These are phyloP conservation scores for Microcaecilia unicolor DNA, from an alignment of 2,797 vertebrate genomes.

Conservation along the genomic window DNA sequence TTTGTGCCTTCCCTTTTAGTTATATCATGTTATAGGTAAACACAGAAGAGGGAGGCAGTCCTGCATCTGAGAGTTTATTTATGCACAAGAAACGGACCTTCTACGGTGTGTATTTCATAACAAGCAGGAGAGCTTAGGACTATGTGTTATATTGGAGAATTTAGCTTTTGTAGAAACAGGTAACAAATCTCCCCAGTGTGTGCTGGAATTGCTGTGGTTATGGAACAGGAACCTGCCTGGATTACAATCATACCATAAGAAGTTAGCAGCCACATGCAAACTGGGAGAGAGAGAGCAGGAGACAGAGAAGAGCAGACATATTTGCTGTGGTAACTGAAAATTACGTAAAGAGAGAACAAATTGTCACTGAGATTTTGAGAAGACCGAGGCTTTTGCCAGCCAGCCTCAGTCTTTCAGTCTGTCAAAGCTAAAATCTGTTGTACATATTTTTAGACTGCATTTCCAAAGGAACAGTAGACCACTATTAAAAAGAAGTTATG, in stretches of 20 bases:
- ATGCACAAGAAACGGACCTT: constrained; percentile 6
- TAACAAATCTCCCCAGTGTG: constrained; percentile 9
- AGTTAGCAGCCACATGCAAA: background rate
- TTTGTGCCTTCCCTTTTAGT: no score
- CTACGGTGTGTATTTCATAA: constrained; percentile 5
- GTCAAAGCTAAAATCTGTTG: no score
- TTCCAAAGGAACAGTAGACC: no score
- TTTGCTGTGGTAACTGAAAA: constrained; percentile 11
- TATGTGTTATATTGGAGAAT: constrained; percentile 20
- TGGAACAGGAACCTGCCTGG: background rate
- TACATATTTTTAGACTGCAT: no score
- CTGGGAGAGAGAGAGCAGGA: constrained; percentile 6
- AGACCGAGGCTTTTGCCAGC: background rate
- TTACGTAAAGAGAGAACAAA: background rate
- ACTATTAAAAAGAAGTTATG: no score
- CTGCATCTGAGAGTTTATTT: constrained; percentile 5
- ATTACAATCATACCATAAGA: background rate
- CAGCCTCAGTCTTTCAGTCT: no score
- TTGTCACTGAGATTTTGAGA: constrained; percentile 8
- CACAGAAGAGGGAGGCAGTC: background rate
- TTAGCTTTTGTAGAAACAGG: constrained; percentile 22
- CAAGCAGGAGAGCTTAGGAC: constrained; percentile 16
- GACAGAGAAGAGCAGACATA: background rate
- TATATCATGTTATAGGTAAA: background rate
- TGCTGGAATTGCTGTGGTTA: constrained; percentile 7